Percentiles rank a stretch among this genome's conserved stretches.
Evolutionary conservation across 2,113 vertebrate species (phyloP).

Genomic region (Suncus etruscus): DNA sequence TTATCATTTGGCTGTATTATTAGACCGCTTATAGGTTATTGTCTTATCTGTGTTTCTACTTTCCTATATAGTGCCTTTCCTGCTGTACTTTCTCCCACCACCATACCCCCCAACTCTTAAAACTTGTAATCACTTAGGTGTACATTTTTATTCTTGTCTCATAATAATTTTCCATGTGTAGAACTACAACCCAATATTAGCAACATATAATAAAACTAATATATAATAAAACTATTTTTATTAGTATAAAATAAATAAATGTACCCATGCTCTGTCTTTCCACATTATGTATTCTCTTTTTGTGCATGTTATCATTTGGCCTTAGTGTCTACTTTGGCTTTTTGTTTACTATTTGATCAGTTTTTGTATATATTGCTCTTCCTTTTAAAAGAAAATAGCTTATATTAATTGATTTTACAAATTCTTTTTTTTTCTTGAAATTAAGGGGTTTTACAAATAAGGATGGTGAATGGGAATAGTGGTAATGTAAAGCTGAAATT

Average conservation of each 20-base stretch:
- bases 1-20: not conserved
- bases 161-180: not conserved
- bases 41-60: not conserved
- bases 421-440: not conserved
- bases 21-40: not conserved
- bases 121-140: not conserved
- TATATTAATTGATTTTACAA: not conserved
- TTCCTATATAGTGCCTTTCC: not conserved
- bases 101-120: not conserved
- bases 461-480: not conserved
- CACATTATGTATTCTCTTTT: not conserved
- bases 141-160: constrained; percentile 24
- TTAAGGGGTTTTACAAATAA: not conserved
- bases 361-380: constrained; percentile 15
- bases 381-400: not conserved
- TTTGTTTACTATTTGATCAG: not conserved
- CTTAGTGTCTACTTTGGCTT: not conserved
- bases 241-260: not conserved
- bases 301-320: not conserved
- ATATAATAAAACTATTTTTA: not conserved
- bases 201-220: too few relatives aligned
- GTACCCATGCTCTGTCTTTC: not conserved
- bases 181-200: not conserved
- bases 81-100: too few relatives aligned
- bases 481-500: not conserved